These are phyloP conservation scores for Eptesicus fuscus DNA, from an alignment of 2,113 vertebrate genomes.

Conservation along the genomic window DNA sequence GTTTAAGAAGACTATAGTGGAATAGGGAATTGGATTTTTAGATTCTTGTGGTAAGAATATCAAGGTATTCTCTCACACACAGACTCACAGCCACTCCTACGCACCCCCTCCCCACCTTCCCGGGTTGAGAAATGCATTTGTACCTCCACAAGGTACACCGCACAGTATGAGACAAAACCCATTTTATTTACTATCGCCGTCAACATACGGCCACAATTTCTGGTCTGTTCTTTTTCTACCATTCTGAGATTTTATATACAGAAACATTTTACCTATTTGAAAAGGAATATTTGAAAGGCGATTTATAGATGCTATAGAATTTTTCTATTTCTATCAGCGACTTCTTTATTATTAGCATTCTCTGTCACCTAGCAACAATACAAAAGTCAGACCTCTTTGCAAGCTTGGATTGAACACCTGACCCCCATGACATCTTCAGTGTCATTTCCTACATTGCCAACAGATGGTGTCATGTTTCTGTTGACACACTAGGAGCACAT, in stretches of 20 bases:
- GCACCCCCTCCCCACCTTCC: neutral
- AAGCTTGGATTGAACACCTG: neutral
- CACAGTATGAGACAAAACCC: neutral
- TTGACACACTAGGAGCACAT: conserved; percentile 16
- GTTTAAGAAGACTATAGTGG: neutral
- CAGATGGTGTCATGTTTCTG: conserved; percentile 73
- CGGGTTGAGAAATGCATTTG: neutral
- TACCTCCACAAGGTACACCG: neutral
- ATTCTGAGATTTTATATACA: neutral
- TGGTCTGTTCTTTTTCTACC: neutral
- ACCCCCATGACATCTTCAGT: conserved; percentile 36
- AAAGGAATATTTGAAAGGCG: neutral
- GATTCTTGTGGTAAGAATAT: neutral
- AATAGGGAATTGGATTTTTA: conserved; percentile 12
- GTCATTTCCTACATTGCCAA: conserved; percentile 62
- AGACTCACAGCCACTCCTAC: neutral
- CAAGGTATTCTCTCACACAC: neutral
- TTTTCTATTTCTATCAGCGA: neutral
- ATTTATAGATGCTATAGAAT: neutral
- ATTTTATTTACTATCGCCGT: neutral
- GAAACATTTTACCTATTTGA: neutral
- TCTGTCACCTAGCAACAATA: neutral
- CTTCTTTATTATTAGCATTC: neutral
- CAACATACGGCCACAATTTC: neutral
- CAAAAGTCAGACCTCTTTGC: neutral